These are phyloP conservation scores for Hybos culiciformis DNA, from an alignment of 2,888 invertebrate species.

Conservation along the genomic window DNA sequence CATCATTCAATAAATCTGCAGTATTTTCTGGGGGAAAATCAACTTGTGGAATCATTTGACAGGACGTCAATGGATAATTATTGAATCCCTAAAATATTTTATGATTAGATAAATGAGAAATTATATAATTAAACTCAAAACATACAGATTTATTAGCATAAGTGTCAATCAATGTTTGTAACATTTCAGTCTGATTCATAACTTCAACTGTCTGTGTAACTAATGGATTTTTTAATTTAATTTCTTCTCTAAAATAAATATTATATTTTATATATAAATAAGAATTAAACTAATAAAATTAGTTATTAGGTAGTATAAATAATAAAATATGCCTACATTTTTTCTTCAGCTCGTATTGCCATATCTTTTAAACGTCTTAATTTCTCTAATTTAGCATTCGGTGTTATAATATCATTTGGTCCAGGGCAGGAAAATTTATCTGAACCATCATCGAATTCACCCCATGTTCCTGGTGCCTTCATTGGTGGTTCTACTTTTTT, in stretches of 20 bases:
- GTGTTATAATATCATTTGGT: constrained; percentile 1
- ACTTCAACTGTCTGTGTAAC: constrained; percentile 35
- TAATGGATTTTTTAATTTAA: constrained; percentile 28
- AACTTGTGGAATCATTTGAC: constrained; percentile 34
- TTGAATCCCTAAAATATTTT: constrained; percentile 23
- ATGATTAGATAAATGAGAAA: not conserved
- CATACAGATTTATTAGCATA: constrained; percentile 33
- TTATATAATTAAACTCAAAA: not conserved
- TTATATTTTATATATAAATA: not conserved
- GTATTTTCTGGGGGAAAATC: constrained; percentile 32
- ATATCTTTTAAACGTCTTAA: not conserved
- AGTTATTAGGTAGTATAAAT: too few species aligned
- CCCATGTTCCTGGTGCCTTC: not conserved
- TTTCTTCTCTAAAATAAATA: constrained; percentile 16
- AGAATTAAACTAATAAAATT: not conserved
- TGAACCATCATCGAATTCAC: not conserved
- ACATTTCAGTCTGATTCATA: constrained; percentile 34
- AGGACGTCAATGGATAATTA: constrained; percentile 30
- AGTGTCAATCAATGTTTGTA: constrained; percentile 32
- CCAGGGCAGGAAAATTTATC: not conserved
- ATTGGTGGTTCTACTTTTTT: too few species aligned
- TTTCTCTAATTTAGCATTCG: not conserved
- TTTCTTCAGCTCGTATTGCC: not conserved
- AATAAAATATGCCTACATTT: not conserved
- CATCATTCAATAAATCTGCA: constrained; percentile 26